phyloP scores from a whole-genome alignment of 2,888 invertebrate species.

The Agonopterix heracliana region DNA sequence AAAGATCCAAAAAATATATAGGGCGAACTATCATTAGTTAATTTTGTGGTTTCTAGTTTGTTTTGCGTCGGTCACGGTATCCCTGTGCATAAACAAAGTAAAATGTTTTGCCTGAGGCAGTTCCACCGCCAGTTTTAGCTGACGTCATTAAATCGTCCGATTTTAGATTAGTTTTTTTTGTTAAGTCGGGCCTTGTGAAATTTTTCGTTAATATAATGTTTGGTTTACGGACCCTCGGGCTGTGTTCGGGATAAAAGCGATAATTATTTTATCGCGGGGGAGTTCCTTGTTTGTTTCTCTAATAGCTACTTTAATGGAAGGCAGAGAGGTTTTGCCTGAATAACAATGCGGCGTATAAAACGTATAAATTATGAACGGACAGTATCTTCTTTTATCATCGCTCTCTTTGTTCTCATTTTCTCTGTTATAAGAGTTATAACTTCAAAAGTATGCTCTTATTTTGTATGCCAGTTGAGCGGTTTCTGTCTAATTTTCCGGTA shows the following conservation, averaged over 20 bases:
- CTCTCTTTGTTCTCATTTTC: neutral
- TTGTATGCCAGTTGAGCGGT: too few relatives aligned
- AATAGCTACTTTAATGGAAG: slow-evolving; percentile 71
- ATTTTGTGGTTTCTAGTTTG: slow-evolving; percentile 50
- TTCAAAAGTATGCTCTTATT: too few relatives aligned
- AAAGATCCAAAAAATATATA: slow-evolving; percentile 33
- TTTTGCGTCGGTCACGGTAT: slow-evolving; percentile 66
- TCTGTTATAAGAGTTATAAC: neutral
- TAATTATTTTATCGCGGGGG: slow-evolving; percentile 71
- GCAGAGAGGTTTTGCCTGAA: slow-evolving; percentile 43
- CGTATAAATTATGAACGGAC: slow-evolving; percentile 52
- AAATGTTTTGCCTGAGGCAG: slow-evolving; percentile 35
- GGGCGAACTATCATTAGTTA: slow-evolving; percentile 45
- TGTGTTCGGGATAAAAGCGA: slow-evolving; percentile 62
- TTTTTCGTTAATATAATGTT: slow-evolving; percentile 48
- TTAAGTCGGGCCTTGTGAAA: slow-evolving; percentile 45
- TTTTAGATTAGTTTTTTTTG: slow-evolving; percentile 57
- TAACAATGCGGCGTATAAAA: slow-evolving; percentile 46
- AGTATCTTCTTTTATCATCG: slow-evolving; percentile 39
- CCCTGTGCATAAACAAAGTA: slow-evolving; percentile 45
- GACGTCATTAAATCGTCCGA: slow-evolving; percentile 59
- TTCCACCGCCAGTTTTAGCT: slow-evolving; percentile 50
- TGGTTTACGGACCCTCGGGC: slow-evolving; percentile 36
- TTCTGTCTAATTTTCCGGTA: too few relatives aligned
- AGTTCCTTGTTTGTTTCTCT: slow-evolving; percentile 74